These are phyloP conservation scores for Anneissia japonica DNA, from an alignment of 35 echinoderm and acorn worm genomes.

Conservation along the genomic window DNA sequence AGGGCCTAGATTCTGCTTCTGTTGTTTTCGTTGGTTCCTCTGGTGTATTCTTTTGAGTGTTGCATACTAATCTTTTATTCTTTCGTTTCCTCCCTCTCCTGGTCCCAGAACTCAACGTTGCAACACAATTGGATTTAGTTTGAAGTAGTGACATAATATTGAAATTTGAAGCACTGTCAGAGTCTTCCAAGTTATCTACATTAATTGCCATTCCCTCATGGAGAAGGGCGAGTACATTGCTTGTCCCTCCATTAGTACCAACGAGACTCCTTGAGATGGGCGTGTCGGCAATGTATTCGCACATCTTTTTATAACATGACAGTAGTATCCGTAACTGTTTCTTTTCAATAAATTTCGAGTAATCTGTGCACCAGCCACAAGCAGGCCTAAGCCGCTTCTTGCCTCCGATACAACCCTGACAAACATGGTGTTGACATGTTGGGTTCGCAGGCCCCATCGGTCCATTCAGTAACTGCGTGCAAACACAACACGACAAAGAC, in stretches of 20 bases:
- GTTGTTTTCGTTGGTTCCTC: constrained; percentile 11
- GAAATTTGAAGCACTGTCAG: constrained; percentile 9
- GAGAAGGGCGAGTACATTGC: constrained; percentile 61
- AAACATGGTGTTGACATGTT: constrained; percentile 95
- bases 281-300: constrained; percentile 92
- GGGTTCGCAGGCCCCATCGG: constrained; percentile 85
- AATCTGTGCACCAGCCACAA: constrained; percentile 97
- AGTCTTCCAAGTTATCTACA: constrained; percentile 21
- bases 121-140: constrained; percentile 21
- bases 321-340: constrained; percentile 82
- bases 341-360: constrained; percentile 66
- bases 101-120: constrained; percentile 11
- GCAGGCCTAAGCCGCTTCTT: constrained; percentile 94
- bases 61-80: neutral
- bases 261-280: constrained; percentile 85
- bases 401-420: constrained; percentile 70
- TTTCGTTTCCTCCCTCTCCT: neutral
- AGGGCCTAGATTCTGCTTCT: neutral
- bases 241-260: constrained; percentile 81
- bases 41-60: constrained; percentile 4
- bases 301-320: constrained; percentile 93
- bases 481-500: constrained; percentile 98
- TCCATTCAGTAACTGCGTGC: constrained; percentile 62
- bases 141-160: constrained; percentile 54
- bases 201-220: constrained; percentile 92